Conservation (phyloP, 2,888 invertebrate genomes). For the Deroplatys truncata region DNA sequence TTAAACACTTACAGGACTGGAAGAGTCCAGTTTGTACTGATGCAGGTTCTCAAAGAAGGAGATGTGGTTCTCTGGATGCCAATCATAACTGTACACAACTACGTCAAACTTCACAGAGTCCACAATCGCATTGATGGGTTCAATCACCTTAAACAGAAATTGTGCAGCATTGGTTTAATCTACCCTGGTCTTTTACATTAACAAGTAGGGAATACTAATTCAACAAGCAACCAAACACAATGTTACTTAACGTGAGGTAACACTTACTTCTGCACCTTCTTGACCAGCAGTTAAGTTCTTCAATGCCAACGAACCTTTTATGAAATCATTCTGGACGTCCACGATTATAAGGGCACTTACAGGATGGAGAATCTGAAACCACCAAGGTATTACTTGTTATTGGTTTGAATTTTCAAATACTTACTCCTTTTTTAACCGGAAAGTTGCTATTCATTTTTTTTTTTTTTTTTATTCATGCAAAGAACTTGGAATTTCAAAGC, state of each 20-base stretch:
- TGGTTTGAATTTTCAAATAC: too few relatives aligned
- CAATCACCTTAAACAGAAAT: constrained; percentile 61
- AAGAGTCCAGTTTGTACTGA: constrained; percentile 66
- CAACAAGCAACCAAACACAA: too few relatives aligned
- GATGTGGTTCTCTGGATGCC: constrained; percentile 95
- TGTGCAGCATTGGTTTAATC: too few relatives aligned
- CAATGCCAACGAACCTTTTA: constrained; percentile 88
- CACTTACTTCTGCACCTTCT: constrained; percentile 72
- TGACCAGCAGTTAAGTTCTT: constrained; percentile 90
- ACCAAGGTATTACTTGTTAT: too few relatives aligned
- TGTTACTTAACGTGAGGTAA: too few relatives aligned
- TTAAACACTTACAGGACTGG: constrained; percentile 57
- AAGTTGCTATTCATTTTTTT: too few relatives aligned
- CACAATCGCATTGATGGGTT: constrained; percentile 82
- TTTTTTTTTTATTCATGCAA: too few relatives aligned
- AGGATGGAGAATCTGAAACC: constrained; percentile 72
- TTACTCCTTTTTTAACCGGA: too few relatives aligned
- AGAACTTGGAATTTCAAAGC: too few relatives aligned
- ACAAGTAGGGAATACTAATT: too few relatives aligned
- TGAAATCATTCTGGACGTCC: constrained; percentile 98
- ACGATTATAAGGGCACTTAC: constrained; percentile 86
- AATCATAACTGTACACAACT: constrained; percentile 90
- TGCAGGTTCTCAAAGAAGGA: constrained; percentile 93
- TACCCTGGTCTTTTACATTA: too few relatives aligned
- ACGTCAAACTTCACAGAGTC: constrained; percentile 79